phyloP scores from a whole-genome alignment of 2,113 vertebrate genomes.

The Erinaceus europaeus region DNA sequence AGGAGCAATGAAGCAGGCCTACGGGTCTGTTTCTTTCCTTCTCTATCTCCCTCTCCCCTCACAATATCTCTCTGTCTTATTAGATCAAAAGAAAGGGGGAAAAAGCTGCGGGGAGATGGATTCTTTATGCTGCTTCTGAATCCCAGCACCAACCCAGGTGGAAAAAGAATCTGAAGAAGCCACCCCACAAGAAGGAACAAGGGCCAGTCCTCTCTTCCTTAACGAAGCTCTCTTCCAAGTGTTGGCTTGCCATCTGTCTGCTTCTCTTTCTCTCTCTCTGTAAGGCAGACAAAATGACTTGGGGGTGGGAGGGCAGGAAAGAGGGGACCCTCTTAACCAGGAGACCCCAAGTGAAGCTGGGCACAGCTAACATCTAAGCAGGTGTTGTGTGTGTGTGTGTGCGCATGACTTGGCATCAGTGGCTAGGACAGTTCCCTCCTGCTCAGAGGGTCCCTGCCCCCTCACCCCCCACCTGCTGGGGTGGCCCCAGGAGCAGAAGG shows the following conservation, averaged over 20 bases:
- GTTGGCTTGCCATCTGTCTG: slow-evolving; percentile 21
- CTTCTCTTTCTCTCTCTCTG: no score
- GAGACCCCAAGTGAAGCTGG: slow-evolving; percentile 74
- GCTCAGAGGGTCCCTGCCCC: not conserved
- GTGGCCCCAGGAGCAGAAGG: no score
- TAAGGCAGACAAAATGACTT: slow-evolving; percentile 1
- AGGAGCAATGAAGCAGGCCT: no score
- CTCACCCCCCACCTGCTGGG: slow-evolving; percentile 9
- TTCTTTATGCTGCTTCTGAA: slow-evolving; percentile 24
- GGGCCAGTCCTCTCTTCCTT: slow-evolving; percentile 3
- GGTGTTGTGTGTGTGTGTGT: not conserved
- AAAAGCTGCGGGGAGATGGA: not conserved
- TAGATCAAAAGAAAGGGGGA: no score
- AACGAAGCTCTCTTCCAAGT: slow-evolving; percentile 59
- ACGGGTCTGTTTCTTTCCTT: no score
- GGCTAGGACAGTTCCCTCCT: not conserved
- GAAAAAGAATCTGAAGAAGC: slow-evolving; percentile 39
- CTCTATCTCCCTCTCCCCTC: no score
- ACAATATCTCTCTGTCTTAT: no score
- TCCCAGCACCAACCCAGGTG: slow-evolving; percentile 16
- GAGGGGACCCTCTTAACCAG: slow-evolving; percentile 72
- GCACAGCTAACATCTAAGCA: slow-evolving; percentile 70
- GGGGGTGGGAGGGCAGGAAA: not conserved
- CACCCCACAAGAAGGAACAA: slow-evolving; percentile 22
- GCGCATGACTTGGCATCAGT: no score